Base-by-base conservation (phyloP, 2,113 vertebrate genomes). In the Centropus unirufus region DNA sequence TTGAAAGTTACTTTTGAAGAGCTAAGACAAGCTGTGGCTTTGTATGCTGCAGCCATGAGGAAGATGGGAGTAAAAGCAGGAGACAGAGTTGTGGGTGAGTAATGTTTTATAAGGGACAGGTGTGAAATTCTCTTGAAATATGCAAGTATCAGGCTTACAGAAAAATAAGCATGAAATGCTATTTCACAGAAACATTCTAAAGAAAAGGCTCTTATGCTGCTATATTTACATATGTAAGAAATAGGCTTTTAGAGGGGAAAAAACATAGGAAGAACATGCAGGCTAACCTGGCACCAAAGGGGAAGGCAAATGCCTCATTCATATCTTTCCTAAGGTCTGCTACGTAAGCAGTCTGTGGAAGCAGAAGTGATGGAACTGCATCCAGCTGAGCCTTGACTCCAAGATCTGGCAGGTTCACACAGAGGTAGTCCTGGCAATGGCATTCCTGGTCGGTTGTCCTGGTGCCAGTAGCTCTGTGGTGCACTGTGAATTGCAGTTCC, bases 21-120 rank as follows among this genome's bases (percentile, higher is more conserved):
- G 79, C 92, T 99, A 91, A 97, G 98, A 93, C 97, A 98, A 23
- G 98, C 98, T 12, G 99, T 99, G 34, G 99, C 99, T 5, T 66
- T 99, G 95, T 99, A 98, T 46, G 99, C 99, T 17, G 98, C 99
- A 1, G 99, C 99, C 44, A 99, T 99, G 99, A 98, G 99, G 97
- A 99, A 99, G 96, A 98, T 99, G 98, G 99, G 99, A 5, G 42
- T 99, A 47, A 97, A 97, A 93, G 97, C 80, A 2, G 99, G 99
- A 39, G 99, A 99, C 97, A 95, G 99, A 64, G 99, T 99, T 5
- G 99, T 99, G 8, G 99, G 99, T 99, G 84, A 99, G 99, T 96
- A 20, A 26, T 49, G 52, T 29, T 62, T 51, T 63, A 58, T 16
- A 26, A 66, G 57, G 46, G 51, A 8, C 40, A n/a, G 14, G 88